A percentile compares a stretch with the other conserved stretches of the same genome.
Conservation (phyloP, 2,797 vertebrate genomes). For the Scarus forsteni region DNA sequence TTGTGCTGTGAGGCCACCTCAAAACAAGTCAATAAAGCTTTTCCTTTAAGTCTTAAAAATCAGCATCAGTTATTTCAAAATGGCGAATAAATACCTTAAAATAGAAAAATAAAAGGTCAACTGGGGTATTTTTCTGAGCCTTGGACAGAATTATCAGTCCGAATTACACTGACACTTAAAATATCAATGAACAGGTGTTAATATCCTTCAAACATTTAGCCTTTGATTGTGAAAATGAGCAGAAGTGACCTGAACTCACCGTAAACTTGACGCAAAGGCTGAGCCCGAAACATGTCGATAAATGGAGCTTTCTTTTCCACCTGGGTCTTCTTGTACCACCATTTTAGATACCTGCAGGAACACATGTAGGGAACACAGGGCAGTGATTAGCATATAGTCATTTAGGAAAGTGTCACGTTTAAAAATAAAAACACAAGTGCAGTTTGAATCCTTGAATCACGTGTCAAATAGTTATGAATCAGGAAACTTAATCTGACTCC, state of each 20-base stretch:
- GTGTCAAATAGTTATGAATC: neutral
- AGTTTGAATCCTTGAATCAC: neutral
- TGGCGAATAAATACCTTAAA: neutral
- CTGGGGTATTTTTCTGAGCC: neutral
- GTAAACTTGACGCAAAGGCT: conserved; percentile 94
- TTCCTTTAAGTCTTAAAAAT: neutral
- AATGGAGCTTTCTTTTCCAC: conserved; percentile 95
- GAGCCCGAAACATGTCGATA: conserved; percentile 91
- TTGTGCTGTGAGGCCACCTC: no score
- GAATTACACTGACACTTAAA: neutral
- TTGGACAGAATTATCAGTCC: neutral
- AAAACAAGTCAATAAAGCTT: no score
- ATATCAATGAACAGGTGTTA: neutral
- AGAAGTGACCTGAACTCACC: conserved; percentile 80
- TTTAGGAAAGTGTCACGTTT: neutral
- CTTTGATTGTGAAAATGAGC: neutral
- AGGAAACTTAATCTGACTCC: neutral
- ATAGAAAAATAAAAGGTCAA: neutral
- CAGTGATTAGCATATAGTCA: neutral
- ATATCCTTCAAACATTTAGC: neutral
- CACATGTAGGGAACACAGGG: conserved; percentile 1
- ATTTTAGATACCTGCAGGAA: conserved; percentile 89
- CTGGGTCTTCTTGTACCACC: conserved; percentile 95
- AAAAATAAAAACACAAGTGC: no score
- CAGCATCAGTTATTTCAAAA: neutral